Evolutionary conservation across 53 echinoderm and acorn worm species (phyloP), one percentile per base, ranked within the genome.

Genomic region (Echinarachnius parma): DNA sequence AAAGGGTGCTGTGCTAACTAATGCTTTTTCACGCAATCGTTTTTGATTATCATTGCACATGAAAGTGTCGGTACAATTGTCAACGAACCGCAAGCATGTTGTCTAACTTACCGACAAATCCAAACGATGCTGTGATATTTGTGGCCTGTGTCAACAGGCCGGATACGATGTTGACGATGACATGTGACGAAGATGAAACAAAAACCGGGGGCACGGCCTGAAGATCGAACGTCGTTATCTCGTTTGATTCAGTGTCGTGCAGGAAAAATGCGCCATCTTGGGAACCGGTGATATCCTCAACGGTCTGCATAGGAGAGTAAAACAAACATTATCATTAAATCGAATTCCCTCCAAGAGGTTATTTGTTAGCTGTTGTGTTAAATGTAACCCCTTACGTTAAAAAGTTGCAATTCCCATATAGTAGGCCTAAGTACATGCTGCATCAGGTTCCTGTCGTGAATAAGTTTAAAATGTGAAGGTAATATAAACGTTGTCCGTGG

Each of bases 91-190:
- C n/a, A 39, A 49, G 4, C 10, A 4, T 49, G 11, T 49, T 4
- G 4, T 4, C 11, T 2, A 25, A 46, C 64, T 27, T 64, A 64
- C 64, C 64, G 9, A 64, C 64, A 47, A 4, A 64, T 18, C 64
- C 64, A 18, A 27, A 64, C 5, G 28, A 9, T 28, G 47, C 30
- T 2, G 14, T 64, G 27, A 21, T 29, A 13, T 16, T 28, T 15
- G 64, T 36, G 5, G 9, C 39, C 13, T 1, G 18, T 7, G 64
- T 64, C 27, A 64, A 9, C 29, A 64, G 16, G 15, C 64, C 64
- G 28, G 64, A 64, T 0, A 27, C 4, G 9, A 64, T 46, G 1
- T 21, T 64, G 18, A 64, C 14, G 10, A n/a, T 27, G 21, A 47
- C 28, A 16, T 28, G 24, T 4, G 46, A 64, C 1, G 64, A 64